phyloP scores from a whole-genome alignment of 2,113 vertebrate species.

The Colaptes auratus region DNA sequence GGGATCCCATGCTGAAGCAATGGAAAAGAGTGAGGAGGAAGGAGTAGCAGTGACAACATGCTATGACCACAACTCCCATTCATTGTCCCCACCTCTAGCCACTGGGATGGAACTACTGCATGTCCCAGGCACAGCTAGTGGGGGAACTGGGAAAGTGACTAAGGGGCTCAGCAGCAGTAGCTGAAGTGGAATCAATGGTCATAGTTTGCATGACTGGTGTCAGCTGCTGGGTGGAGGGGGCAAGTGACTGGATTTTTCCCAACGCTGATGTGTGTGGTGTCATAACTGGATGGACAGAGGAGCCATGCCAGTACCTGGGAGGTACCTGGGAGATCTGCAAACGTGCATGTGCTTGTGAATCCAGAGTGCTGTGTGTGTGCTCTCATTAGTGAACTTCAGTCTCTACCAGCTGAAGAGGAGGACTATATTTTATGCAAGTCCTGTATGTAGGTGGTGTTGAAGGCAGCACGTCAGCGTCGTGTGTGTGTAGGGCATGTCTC shows the following conservation, averaged over 20 bases:
- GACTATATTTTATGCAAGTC: no score
- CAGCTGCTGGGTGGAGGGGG: not conserved
- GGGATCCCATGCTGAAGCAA: no score
- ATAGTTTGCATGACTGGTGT: not conserved
- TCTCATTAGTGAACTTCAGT: not conserved
- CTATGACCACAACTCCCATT: not conserved
- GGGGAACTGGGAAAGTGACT: not conserved
- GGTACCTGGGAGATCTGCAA: not conserved
- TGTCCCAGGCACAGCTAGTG: not conserved
- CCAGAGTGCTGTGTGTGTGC: not conserved
- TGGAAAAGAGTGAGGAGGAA: no score
- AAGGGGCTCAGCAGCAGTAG: not conserved
- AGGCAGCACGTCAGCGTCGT: not conserved
- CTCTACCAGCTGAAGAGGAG: not conserved
- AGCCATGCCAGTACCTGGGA: no score
- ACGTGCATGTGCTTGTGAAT: accelerated
- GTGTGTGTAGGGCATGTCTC: no score
- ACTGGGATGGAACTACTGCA: not conserved
- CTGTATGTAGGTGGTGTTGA: accelerated
- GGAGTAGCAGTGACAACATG: no score
- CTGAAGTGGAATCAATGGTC: not conserved
- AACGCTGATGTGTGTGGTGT: not conserved
- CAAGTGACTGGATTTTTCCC: not conserved
- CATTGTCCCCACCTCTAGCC: not conserved
- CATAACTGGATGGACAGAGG: not conserved